A percentile compares a stretch with the other conserved stretches of the same genome.
phyloP scores from a whole-genome alignment of 2,113 vertebrate species.

The Urocitellus parryii region DNA sequence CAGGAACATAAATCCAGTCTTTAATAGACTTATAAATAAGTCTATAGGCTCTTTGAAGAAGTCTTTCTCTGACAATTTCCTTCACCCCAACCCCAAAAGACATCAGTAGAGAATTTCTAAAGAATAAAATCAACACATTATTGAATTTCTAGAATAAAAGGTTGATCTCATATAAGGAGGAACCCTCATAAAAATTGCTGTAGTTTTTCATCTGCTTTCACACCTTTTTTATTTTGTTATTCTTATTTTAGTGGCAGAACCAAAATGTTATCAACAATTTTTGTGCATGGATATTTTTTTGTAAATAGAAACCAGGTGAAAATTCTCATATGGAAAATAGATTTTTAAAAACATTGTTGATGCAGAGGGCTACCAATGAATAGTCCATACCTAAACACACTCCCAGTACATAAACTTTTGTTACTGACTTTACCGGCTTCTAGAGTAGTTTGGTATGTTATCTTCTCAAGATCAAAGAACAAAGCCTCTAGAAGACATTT shows the following conservation, averaged over 20 bases:
- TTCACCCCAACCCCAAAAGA: background rate
- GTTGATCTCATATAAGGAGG: background rate
- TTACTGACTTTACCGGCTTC: background rate
- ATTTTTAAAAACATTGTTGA: background rate
- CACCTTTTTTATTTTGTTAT: background rate
- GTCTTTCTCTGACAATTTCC: background rate
- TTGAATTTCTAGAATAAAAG: background rate
- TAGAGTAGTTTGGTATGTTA: background rate
- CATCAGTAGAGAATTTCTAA: background rate
- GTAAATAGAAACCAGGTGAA: background rate
- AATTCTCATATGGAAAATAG: background rate
- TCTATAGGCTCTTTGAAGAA: background rate
- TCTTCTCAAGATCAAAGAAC: background rate
- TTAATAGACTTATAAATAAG: background rate
- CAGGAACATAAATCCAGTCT: background rate
- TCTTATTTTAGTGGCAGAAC: slow-evolving; percentile 26
- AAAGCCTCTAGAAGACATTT: background rate
- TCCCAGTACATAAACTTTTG: background rate
- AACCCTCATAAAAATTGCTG: background rate
- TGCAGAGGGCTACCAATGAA: background rate
- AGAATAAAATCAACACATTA: background rate
- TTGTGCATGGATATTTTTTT: background rate
- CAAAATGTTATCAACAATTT: background rate
- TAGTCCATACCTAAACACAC: background rate
- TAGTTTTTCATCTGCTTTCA: background rate